phyloP scores from a whole-genome alignment of 23 tunicate species.

The Phallusia fumigata region DNA sequence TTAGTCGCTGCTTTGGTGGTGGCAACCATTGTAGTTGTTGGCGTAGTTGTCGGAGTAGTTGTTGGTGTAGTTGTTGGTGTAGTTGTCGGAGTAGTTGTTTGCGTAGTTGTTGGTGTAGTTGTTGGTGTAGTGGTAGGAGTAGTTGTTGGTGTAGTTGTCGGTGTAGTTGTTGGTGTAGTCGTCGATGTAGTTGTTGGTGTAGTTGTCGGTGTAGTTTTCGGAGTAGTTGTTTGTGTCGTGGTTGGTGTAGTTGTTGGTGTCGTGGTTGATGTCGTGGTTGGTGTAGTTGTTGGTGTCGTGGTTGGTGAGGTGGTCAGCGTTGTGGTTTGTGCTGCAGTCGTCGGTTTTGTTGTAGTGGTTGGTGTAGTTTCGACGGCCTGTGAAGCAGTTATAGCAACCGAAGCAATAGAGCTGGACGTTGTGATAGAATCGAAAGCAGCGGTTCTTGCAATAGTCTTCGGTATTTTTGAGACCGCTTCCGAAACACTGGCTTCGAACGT shows the following conservation, averaged over 20 bases:
- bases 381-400: too few species aligned
- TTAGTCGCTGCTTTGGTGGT: not conserved
- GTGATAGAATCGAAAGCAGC: too few species aligned
- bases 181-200: not conserved
- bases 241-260: not conserved
- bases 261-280: not conserved
- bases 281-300: not conserved
- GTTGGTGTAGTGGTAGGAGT: not conserved
- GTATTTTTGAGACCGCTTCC: too few species aligned
- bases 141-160: not conserved
- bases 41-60: slow-evolving; percentile 3
- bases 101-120: not conserved
- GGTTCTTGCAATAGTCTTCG: too few species aligned
- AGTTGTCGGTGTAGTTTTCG: not conserved
- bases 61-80: not conserved
- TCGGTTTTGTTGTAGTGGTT: not conserved
- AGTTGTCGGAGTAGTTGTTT: not conserved
- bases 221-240: not conserved
- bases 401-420: too few species aligned
- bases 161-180: not conserved
- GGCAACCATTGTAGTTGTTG: not conserved
- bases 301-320: not conserved
- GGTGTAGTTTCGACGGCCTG: too few species aligned
- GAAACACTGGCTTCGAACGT: too few species aligned
- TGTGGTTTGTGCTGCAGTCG: not conserved